Conservation (phyloP, 1,140 invertebrate genomes). For the Linepithema humile region DNA sequence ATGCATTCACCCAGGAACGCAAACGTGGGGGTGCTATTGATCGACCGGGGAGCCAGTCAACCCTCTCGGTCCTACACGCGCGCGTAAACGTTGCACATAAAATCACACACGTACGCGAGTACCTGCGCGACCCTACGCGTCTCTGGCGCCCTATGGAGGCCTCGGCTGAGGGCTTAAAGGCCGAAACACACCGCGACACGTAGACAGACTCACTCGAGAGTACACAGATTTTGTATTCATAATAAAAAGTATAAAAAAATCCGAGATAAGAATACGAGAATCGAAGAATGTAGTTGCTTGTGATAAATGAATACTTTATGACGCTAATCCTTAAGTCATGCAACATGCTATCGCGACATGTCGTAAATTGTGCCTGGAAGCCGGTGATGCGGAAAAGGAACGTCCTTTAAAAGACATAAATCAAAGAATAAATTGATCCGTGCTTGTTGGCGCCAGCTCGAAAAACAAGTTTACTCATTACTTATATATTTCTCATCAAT, state of each 20-base stretch:
- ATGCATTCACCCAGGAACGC: conserved; percentile 79
- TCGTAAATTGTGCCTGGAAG: conserved; percentile 59
- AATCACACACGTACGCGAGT: conserved; percentile 61
- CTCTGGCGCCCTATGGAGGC: conserved; percentile 31
- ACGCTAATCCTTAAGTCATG: conserved; percentile 48
- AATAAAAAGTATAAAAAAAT: background rate
- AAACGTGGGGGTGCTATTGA: conserved; percentile 80
- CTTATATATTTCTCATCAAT: conserved; percentile 22
- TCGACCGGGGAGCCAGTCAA: conserved; percentile 81
- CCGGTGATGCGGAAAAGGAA: background rate
- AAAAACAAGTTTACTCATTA: background rate
- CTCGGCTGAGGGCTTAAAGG: background rate
- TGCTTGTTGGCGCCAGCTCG: conserved; percentile 60
- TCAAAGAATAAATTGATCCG: conserved; percentile 70
- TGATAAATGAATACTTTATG: conserved; percentile 49
- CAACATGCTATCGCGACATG: conserved; percentile 66
- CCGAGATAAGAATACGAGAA: background rate
- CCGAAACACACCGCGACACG: background rate
- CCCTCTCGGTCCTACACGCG: conserved; percentile 78
- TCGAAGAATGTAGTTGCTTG: background rate
- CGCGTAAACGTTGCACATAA: conserved; percentile 67
- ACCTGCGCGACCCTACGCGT: conserved; percentile 52
- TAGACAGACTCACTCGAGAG: background rate
- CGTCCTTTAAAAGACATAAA: conserved; percentile 65
- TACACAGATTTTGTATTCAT: background rate